Base-by-base conservation (phyloP, 2,113 vertebrate species). In the Urocolius indicus region DNA sequence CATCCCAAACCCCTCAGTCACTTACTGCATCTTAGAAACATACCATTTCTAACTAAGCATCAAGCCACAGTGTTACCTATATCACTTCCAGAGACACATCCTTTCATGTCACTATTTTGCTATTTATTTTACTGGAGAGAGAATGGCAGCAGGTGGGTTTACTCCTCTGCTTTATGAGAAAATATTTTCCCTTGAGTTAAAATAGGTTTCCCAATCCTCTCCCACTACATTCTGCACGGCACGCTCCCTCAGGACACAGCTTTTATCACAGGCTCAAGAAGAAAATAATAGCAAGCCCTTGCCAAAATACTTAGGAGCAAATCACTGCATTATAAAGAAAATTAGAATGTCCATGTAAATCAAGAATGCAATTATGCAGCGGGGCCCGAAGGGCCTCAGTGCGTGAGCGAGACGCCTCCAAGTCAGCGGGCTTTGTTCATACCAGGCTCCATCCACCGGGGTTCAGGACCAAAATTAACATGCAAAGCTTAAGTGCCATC, bases 281-380 rank as follows among this genome's bases (percentile, higher is more conserved):
- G 52, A 84, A 95, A 93, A 87, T 86, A 91, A 93, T 43, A 85
- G 67, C 74, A 82, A 65, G n/a, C 14, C 24, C 61, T 81, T 92
- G 93, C 78, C 93, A 92, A 93, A 91, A 92, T 71, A 77, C 76
- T 94, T 65, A 30, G 29, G 41, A 93, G 68, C 34, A 96, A 93
- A 95, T 92, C 75, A 65, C 34, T 36, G 52, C 48, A 19, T 63
- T 84, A 66, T 58, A 75, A 90, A 86, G 91, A 90, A 96, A 93
- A 96, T 88, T 11, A 93, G 79, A 72, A 48, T 11, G 46, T 88
- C 90, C 79, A 88, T 80, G 90, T 81, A 93, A 80, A 96, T 94
- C 72, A 93, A 89, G 88, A 83, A 72, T 8, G 24, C 89, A 93
- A 91, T 93, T 80, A 89, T 7, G 13, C 23, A 68, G 73, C 1